Conservation (phyloP, 35 echinoderm and acorn worm genomes). For the Heliocidaris tuberculata region DNA sequence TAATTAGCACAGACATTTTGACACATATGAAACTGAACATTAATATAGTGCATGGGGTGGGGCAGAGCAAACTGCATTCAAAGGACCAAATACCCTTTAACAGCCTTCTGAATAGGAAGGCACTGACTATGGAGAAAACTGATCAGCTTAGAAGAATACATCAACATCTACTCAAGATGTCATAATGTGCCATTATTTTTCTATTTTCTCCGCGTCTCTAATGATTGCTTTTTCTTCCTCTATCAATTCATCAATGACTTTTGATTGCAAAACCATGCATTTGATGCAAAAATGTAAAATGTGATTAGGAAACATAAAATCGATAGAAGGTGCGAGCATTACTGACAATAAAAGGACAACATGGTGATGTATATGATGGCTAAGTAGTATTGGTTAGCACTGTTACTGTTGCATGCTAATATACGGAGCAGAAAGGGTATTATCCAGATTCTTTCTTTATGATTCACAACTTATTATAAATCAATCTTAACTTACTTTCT, state of each 20-base stretch:
- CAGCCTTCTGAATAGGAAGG: too few relatives aligned
- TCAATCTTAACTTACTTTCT: background rate
- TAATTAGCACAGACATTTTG: too few relatives aligned
- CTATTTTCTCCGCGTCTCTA: too few relatives aligned
- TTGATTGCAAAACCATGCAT: background rate
- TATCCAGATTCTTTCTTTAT: too few relatives aligned
- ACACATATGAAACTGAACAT: background rate
- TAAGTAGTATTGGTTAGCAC: too few relatives aligned
- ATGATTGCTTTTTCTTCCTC: background rate
- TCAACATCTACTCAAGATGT: background rate
- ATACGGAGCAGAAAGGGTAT: too few relatives aligned
- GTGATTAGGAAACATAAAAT: background rate
- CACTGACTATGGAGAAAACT: background rate
- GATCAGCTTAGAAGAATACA: background rate
- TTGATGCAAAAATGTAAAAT: background rate
- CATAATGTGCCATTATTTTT: background rate
- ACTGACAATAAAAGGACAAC: background rate
- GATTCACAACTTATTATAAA: too few relatives aligned
- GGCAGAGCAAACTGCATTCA: background rate
- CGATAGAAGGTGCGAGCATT: background rate
- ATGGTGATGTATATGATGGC: background rate
- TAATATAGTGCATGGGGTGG: background rate
- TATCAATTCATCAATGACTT: background rate
- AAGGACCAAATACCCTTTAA: too few relatives aligned
- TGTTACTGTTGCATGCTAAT: too few relatives aligned